Evolutionary conservation across 2,888 invertebrate genomes (phyloP).

Genomic region (Polydrusus cervinus): DNA sequence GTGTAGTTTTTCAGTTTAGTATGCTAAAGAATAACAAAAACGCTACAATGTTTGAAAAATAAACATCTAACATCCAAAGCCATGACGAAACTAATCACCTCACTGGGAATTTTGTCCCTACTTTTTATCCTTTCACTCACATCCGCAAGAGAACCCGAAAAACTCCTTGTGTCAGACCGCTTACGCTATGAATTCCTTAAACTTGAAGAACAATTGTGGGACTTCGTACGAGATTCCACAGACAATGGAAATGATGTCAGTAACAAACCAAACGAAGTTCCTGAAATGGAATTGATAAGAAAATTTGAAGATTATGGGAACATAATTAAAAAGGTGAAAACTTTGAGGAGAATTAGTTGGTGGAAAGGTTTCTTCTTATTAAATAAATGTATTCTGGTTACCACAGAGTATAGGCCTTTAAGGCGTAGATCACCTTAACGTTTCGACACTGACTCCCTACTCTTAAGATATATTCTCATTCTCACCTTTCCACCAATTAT

Average conservation of each 20-base stretch:
- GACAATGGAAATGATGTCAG: constrained; percentile 53
- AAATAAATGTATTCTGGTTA: too few species aligned
- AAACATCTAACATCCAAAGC: background rate
- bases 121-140: background rate
- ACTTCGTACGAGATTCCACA: constrained; percentile 58
- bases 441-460: too few species aligned
- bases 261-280: constrained; percentile 56
- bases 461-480: too few species aligned
- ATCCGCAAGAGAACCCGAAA: constrained; percentile 52
- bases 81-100: constrained; percentile 11
- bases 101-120: background rate
- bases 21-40: background rate
- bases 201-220: constrained; percentile 74
- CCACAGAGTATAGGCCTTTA: too few species aligned
- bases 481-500: background rate
- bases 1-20: background rate
- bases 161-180: constrained; percentile 72
- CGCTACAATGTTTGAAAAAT: constrained; percentile 18
- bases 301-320: constrained; percentile 76
- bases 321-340: constrained; percentile 69
- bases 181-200: constrained; percentile 76
- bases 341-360: background rate
- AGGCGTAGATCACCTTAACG: too few species aligned
- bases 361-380: background rate
- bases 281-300: constrained; percentile 75